A percentile compares a stretch with the other conserved stretches of the same genome.
phyloP scores from a whole-genome alignment of 2,797 vertebrate species.

The Poeciliopsis turneri region DNA sequence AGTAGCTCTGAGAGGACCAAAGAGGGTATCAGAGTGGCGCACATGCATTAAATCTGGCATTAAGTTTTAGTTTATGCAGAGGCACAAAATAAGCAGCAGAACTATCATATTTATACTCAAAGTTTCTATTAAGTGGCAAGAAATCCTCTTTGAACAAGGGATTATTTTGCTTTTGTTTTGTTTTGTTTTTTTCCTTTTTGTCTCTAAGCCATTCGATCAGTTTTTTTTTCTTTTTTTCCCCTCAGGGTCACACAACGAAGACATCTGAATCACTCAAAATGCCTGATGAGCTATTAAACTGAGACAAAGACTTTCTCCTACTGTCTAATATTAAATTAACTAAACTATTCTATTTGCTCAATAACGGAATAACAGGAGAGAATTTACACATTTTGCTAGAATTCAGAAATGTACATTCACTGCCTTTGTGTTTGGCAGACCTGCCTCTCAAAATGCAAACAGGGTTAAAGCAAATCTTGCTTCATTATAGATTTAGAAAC shows the following conservation, averaged over 20 bases:
- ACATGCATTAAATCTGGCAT: conserved; percentile 24
- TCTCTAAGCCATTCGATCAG: neutral
- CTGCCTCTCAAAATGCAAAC: neutral
- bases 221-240: neutral
- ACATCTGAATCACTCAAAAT: neutral
- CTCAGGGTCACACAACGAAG: neutral
- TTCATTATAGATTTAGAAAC: neutral
- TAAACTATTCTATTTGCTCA: neutral
- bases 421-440: neutral
- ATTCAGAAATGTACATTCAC: neutral
- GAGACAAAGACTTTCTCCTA: neutral
- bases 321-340: neutral
- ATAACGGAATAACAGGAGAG: neutral
- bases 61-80: conserved; percentile 25
- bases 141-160: neutral
- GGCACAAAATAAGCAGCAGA: conserved; percentile 14
- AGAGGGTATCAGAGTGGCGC: conserved; percentile 31
- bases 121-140: conserved; percentile 3
- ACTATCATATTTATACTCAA: conserved; percentile 7
- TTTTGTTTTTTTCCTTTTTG: neutral
- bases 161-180: neutral
- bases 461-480: neutral
- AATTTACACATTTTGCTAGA: neutral
- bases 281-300: neutral
- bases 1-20: conserved; percentile 29